Conservation (phyloP, 2,888 invertebrate genomes). For the Acanthosepion lycidas region DNA sequence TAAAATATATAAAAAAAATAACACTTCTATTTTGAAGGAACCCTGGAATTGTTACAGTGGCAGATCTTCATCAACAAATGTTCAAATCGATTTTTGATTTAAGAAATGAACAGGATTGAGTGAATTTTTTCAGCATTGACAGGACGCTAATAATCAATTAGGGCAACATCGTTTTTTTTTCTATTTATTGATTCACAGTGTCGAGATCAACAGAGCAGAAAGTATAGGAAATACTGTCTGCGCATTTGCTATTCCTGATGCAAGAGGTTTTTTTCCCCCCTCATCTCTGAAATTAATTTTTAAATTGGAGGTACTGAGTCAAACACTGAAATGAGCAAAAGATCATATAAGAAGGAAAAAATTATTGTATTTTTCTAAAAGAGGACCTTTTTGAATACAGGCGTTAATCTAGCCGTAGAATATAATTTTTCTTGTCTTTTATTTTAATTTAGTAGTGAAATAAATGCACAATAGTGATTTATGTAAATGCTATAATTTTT, state of each 20-base stretch:
- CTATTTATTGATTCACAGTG: not conserved
- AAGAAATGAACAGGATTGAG: not conserved
- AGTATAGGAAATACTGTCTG: not conserved
- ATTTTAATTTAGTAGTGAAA: too few species aligned
- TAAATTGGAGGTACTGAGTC: too few species aligned
- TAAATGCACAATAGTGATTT: too few species aligned
- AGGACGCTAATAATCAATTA: not conserved
- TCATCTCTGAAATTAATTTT: too few species aligned
- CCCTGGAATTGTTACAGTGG: too few species aligned
- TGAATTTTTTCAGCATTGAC: not conserved
- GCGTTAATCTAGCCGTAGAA: too few species aligned
- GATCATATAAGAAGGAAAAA: too few species aligned
- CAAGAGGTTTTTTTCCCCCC: not conserved
- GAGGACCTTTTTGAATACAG: too few species aligned
- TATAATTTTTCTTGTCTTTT: too few species aligned
- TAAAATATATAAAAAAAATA: not conserved
- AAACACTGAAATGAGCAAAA: too few species aligned
- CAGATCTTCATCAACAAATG: not conserved
- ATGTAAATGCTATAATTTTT: too few species aligned
- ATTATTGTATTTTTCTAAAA: too few species aligned
- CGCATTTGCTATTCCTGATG: not conserved
- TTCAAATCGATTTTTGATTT: not conserved
- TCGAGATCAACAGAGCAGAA: not conserved
- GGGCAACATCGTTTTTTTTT: not conserved
- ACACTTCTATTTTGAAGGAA: not conserved